Conservation (phyloP, 2,888 invertebrate genomes). For the Pseudoips prasinana region DNA sequence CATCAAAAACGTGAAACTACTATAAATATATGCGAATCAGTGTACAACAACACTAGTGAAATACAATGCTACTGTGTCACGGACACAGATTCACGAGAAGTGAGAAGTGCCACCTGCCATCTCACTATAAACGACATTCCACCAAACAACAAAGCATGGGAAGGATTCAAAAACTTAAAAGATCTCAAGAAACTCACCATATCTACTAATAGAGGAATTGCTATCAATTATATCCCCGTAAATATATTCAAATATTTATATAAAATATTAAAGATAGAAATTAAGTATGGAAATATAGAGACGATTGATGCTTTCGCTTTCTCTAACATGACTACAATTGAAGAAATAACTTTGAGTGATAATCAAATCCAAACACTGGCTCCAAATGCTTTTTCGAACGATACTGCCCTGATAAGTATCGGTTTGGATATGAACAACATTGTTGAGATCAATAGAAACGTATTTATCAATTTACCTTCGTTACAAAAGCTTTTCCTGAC, state of each 20-base stretch:
- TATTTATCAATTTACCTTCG: slow-evolving; percentile 87
- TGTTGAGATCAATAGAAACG: slow-evolving; percentile 86
- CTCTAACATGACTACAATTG: slow-evolving; percentile 84
- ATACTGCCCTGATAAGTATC: slow-evolving; percentile 83
- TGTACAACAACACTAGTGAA: slow-evolving; percentile 51
- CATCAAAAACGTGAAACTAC: slow-evolving; percentile 49
- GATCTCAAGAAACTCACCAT: slow-evolving; percentile 84
- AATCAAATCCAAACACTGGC: slow-evolving; percentile 85
- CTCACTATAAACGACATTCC: slow-evolving; percentile 82
- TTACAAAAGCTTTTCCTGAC: slow-evolving; percentile 89
- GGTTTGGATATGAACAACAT: slow-evolving; percentile 88
- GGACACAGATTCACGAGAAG: slow-evolving; percentile 42
- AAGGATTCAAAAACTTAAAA: slow-evolving; percentile 83
- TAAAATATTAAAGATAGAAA: slow-evolving; percentile 79
- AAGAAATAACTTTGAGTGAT: slow-evolving; percentile 84
- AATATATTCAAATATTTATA: slow-evolving; percentile 83
- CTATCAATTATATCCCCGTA: slow-evolving; percentile 85
- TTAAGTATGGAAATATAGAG: slow-evolving; percentile 86
- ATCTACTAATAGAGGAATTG: slow-evolving; percentile 84
- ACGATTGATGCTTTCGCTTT: slow-evolving; percentile 86
- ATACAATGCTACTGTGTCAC: slow-evolving; percentile 62
- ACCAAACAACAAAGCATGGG: slow-evolving; percentile 85
- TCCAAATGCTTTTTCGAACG: slow-evolving; percentile 85
- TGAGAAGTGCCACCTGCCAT: slow-evolving; percentile 87
- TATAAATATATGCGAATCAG: slow-evolving; percentile 54